Evolutionary conservation across 2,113 vertebrate species (phyloP).

Genomic region (Echinops telfairi): DNA sequence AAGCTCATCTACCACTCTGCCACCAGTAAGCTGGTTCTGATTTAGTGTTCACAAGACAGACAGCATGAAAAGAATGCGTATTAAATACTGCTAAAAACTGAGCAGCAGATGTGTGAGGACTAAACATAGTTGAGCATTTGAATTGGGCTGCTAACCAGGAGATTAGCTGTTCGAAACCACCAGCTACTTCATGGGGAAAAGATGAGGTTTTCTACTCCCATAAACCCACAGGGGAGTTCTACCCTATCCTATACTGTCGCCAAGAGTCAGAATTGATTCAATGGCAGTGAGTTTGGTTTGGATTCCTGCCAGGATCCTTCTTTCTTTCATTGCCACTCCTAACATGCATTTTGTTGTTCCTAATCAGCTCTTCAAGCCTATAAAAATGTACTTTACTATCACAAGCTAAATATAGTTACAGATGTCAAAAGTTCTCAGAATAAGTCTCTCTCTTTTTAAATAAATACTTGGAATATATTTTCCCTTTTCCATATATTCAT

Average conservation of each 20-base stretch:
- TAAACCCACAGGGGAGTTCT: too few relatives aligned
- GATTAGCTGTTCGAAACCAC: too few relatives aligned
- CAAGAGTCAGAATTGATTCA: too few relatives aligned
- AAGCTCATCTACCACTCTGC: slow-evolving; percentile 48
- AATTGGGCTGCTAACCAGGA: neutral
- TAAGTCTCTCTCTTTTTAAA: slow-evolving; percentile 15
- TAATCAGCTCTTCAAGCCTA: neutral
- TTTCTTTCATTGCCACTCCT: too few relatives aligned
- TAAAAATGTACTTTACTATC: neutral
- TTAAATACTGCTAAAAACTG: slow-evolving; percentile 64
- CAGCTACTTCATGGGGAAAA: too few relatives aligned
- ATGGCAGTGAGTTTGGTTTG: too few relatives aligned
- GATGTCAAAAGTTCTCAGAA: slow-evolving; percentile 37
- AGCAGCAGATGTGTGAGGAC: slow-evolving; percentile 66
- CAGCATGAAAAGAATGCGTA: slow-evolving; percentile 51
- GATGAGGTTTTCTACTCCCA: too few relatives aligned
- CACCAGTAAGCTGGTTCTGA: slow-evolving; percentile 69
- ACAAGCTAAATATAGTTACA: slow-evolving; percentile 8
- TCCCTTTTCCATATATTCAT: neutral
- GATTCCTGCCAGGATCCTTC: too few relatives aligned
- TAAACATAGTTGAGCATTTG: neutral
- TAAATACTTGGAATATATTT: neutral
- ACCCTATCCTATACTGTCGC: too few relatives aligned
- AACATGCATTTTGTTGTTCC: neutral
- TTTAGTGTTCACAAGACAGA: slow-evolving; percentile 38